Evolutionary conservation across 2,113 vertebrate genomes (phyloP), one percentile per base, ranked within the genome.

Genomic region (Menidia beryllina): DNA sequence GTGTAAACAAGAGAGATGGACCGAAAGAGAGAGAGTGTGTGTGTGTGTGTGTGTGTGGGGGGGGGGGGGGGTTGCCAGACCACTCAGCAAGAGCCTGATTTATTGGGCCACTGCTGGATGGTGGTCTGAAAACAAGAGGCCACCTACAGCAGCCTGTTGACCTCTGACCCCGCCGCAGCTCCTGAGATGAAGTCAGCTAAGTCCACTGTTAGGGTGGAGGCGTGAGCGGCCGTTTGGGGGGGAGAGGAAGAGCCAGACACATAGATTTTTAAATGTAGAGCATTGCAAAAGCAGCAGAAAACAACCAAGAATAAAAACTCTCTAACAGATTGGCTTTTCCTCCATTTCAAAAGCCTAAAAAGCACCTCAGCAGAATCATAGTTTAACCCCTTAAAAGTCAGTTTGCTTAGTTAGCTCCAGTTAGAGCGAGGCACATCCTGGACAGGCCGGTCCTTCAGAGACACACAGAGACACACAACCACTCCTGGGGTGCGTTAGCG

Each of bases 81-180:
- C 59, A 38, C 80, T 84, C 84, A 79, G 68, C 84, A 56, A 62
- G 79, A 79, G 63, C 30, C 12, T 80, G 77, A 86, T 88, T 86
- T 81, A 81, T 88, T 74, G 78, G 84, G 72, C 75, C 71, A 75
- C 72, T 78, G 75, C 54, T 72, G 20, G 76, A 85, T 59, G 83
- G 86, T 81, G 83, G 85, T 89, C 84, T 20, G 43, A 73, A 49
- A 52, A 72, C 56, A 59, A 68, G 74, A 71, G 90, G 81, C 86
- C 75, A 83, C 86, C 90, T 86, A 64, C 81, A 65, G 67, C 68
- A 51, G 39, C 5, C 62, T 48, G n/a, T 41, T 69, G 81, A 89
- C 83, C 86, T 85, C 24, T 6, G 81, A 30, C 77, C 72, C 69
- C 1, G 6, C 63, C 53, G 45, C 41, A 53, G 20, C 80, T 61